phyloP scores from a whole-genome alignment of 2,888 invertebrate species.

The Idaea aversata region DNA sequence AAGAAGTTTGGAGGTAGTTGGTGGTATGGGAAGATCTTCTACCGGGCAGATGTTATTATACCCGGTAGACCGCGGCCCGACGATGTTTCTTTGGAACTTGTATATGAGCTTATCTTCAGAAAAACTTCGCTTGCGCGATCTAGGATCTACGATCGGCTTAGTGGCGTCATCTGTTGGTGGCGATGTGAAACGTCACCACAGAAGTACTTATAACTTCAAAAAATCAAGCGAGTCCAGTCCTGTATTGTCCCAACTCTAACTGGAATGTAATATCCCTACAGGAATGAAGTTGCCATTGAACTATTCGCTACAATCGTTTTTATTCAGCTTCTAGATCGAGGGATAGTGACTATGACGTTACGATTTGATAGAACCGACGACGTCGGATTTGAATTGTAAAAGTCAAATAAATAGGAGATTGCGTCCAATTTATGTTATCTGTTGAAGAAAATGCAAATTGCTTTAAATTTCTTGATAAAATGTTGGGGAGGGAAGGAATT shows the following conservation, averaged over 20 bases:
- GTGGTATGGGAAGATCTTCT: no score
- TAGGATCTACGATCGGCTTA: no score
- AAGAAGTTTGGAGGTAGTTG: no score
- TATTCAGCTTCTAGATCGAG: neutral
- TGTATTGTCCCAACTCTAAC: slow-evolving; percentile 14
- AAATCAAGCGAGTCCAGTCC: neutral
- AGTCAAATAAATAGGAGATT: slow-evolving; percentile 1
- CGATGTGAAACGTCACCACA: no score
- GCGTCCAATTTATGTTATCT: slow-evolving; percentile 1
- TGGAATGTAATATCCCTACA: slow-evolving; percentile 24
- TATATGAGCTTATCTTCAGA: no score
- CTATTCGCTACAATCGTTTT: slow-evolving; percentile 11
- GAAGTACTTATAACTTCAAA: neutral
- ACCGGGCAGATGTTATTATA: no score
- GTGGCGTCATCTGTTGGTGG: no score
- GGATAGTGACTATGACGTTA: neutral
- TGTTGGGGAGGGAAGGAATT: neutral
- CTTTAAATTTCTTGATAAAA: slow-evolving; percentile 1
- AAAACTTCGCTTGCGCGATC: no score
- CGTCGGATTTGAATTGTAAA: neutral
- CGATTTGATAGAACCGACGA: neutral
- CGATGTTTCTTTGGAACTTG: no score
- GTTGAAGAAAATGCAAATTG: neutral
- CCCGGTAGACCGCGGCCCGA: no score
- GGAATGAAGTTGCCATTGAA: slow-evolving; percentile 19